A percentile compares a stretch with the other conserved stretches of the same genome.
Conservation (phyloP, 1,140 invertebrate species). For the Chelonus insularis region DNA sequence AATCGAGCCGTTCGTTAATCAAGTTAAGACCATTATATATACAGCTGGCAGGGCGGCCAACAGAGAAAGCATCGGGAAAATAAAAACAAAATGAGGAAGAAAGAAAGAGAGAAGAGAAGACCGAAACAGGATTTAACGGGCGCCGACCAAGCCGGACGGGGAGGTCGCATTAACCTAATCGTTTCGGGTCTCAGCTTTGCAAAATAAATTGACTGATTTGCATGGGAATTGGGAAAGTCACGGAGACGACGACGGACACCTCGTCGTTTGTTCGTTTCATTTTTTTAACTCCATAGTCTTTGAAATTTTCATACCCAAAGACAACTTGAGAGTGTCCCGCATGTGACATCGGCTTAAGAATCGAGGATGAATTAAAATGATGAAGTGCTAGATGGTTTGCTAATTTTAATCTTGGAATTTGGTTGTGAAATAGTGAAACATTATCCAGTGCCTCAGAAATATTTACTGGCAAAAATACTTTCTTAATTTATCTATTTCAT, state of each 20-base stretch:
- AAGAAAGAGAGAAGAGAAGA: background rate
- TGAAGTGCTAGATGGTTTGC: no score
- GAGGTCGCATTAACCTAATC: conserved; percentile 50
- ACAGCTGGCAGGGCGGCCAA: conserved; percentile 23
- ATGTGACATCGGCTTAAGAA: no score
- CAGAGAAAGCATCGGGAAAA: background rate
- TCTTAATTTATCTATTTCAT: no score
- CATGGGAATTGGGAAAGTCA: conserved; percentile 53
- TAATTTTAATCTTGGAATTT: no score
- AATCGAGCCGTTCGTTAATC: conserved; percentile 33
- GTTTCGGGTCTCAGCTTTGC: conserved; percentile 37
- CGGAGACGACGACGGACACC: conserved; percentile 34
- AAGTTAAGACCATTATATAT: conserved; percentile 32
- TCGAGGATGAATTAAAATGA: no score
- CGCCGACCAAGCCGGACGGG: conserved; percentile 18
- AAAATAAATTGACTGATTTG: conserved; percentile 58
- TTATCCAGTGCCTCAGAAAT: no score
- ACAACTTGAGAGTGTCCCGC: background rate
- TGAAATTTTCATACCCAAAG: background rate
- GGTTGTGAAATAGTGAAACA: no score
- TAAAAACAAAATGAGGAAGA: conserved; percentile 6
- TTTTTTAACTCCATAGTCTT: background rate
- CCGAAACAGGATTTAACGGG: conserved; percentile 38
- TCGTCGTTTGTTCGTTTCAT: conserved; percentile 13
- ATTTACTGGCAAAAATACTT: no score